Percentiles rank a stretch among this genome's conserved stretches.
Conservation (phyloP, 2,888 invertebrate species). For the Aelia acuminata region DNA sequence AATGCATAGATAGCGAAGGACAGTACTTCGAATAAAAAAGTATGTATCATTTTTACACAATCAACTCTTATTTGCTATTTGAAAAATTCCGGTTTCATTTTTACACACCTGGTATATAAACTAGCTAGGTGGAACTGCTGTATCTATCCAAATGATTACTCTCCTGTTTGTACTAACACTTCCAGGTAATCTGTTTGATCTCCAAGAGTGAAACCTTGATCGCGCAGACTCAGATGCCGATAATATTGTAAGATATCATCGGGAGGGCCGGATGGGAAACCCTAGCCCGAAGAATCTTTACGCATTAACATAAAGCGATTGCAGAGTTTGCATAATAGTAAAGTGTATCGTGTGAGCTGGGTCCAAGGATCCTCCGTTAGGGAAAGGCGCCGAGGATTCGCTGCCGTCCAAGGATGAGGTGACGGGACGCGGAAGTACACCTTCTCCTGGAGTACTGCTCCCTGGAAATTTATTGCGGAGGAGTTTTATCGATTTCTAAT, state of each 20-base stretch:
- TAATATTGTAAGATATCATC: not conserved
- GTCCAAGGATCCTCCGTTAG: too few species aligned
- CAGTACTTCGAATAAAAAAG: too few species aligned
- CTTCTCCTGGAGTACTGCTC: not conserved
- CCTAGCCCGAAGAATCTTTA: not conserved
- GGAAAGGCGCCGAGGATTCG: not conserved
- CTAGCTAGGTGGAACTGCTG: too few species aligned
- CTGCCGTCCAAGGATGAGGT: conserved; percentile 17
- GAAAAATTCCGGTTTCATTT: too few species aligned
- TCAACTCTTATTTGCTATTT: too few species aligned
- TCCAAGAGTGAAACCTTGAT: not conserved
- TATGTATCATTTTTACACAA: too few species aligned
- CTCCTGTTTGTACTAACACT: too few species aligned
- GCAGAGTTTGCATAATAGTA: conserved; percentile 51
- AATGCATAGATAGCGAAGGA: too few species aligned
- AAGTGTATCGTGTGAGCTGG: conserved; percentile 5
- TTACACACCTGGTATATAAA: too few species aligned
- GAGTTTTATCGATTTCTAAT: not conserved
- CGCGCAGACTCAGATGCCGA: not conserved
- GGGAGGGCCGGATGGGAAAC: not conserved
- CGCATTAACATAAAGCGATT: conserved; percentile 19
- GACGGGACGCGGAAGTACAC: conserved; percentile 46
- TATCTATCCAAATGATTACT: too few species aligned
- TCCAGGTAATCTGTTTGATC: too few species aligned
- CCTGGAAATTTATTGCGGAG: not conserved